A percentile compares a stretch with the other conserved stretches of the same genome.
Evolutionary conservation across 1,140 invertebrate genomes (phyloP).

Genomic region (Bombus ignitus): DNA sequence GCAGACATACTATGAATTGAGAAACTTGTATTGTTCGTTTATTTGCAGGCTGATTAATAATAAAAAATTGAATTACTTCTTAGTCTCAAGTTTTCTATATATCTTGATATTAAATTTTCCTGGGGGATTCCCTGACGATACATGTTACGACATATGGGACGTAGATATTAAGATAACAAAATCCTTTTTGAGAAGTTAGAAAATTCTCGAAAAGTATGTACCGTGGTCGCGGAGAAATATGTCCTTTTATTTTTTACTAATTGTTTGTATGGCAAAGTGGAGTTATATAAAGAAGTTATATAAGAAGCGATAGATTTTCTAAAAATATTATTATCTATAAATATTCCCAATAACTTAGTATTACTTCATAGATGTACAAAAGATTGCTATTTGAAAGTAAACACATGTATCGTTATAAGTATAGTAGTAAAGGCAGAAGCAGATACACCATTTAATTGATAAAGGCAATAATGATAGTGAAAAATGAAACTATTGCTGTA

Average conservation of each 20-base stretch:
- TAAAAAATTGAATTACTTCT: background rate
- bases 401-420: slow-evolving; percentile 38
- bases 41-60: slow-evolving; percentile 37
- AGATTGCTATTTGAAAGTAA: slow-evolving; percentile 40
- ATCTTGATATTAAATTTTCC: background rate
- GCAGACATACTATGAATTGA: background rate
- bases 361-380: slow-evolving; percentile 26
- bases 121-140: background rate
- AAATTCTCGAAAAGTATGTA: background rate
- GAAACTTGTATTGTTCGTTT: slow-evolving; percentile 12
- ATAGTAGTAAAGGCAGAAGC: slow-evolving; percentile 30
- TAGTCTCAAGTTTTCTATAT: background rate
- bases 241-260: slow-evolving; percentile 8
- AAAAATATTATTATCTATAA: slow-evolving; percentile 32
- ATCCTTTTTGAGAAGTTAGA: background rate
- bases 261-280: background rate
- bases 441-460: slow-evolving; percentile 32
- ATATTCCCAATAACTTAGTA: slow-evolving; percentile 35
- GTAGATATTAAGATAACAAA: slow-evolving; percentile 17
- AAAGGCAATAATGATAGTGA: slow-evolving; percentile 27
- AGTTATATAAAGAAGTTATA: background rate
- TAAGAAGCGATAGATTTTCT: slow-evolving; percentile 9
- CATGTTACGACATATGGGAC: background rate
- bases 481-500: background rate
- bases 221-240: background rate